Base-by-base conservation (phyloP, 2,797 vertebrate species). In the Poeciliopsis infans region DNA sequence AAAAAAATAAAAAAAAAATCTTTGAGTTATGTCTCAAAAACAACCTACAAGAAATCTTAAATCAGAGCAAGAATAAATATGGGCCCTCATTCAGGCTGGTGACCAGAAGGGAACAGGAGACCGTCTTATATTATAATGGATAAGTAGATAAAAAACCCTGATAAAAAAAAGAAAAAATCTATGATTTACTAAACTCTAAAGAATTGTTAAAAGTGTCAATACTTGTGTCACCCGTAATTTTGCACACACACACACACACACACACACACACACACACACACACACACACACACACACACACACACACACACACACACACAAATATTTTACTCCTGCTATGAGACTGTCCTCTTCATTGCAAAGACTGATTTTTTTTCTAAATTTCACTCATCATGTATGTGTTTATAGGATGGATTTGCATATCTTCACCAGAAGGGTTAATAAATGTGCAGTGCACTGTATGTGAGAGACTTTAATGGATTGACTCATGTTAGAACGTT, bases 401-500 rank as follows among this genome's bases (percentile, higher is more conserved):
- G 20, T 20, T 66, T 39, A 23, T 23, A 66, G 20, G 8, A 23
- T 39, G 41, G 13, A 13, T 70, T n/a, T 15, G 12, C 41, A 45
- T 20, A n/a, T 45, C 39, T 69, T 69, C 41, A 25, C 68, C 41
- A 69, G 11, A 15, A 13, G 36, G 39, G 23, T 11, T 25, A 70
- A 2, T 70, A 7, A 70, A 43, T 70, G 39, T 69, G 66, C 5
- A 7, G 23, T 2, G 25, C 11, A 5, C 66, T 69, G 36, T 41
- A 43, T 41, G 66, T n/a, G 39, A 69, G 68, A 70, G 66, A 82
- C 78, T 72, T 86, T 64, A 87, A 90, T 89, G 76, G 88, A 91
- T 78, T 81, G 79, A 85, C 87, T 93, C 49, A 47, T 77, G 89
- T 88, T 89, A 86, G 84, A 79, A 71, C 87, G 0, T 87, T 91